Evolutionary conservation across 2,888 invertebrate species (phyloP).

Genomic region (Nowickia ferox): DNA sequence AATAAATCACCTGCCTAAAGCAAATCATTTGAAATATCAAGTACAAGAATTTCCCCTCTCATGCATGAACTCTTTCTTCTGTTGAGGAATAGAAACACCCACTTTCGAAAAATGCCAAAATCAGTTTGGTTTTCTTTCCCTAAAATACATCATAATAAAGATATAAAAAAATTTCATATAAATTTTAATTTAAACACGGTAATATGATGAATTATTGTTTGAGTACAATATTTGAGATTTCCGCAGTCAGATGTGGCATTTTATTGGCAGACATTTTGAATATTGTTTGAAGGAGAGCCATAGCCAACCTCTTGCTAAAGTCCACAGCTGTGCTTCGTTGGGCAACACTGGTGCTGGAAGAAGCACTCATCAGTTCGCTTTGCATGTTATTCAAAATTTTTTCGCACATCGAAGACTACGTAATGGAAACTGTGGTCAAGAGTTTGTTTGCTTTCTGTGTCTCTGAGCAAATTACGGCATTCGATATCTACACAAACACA

Average conservation of each 20-base stretch:
- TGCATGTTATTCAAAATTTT: too few relatives aligned
- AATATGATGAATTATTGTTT: slow-evolving; percentile 56
- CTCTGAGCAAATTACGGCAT: too few relatives aligned
- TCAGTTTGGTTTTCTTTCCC: background rate
- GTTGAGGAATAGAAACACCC: slow-evolving; percentile 13
- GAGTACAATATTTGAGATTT: slow-evolving; percentile 55
- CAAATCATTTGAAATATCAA: background rate
- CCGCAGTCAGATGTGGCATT: slow-evolving; percentile 13
- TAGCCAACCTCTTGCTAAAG: too few relatives aligned
- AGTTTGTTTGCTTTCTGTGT: too few relatives aligned
- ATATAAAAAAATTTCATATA: slow-evolving; percentile 39
- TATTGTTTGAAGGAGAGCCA: too few relatives aligned
- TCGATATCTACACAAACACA: too few relatives aligned
- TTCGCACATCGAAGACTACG: too few relatives aligned
- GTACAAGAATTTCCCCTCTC: background rate
- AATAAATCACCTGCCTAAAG: slow-evolving; percentile 22
- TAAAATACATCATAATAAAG: slow-evolving; percentile 1
- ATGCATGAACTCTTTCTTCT: slow-evolving; percentile 17
- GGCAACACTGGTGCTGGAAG: too few relatives aligned
- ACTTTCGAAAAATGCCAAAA: slow-evolving; percentile 3
- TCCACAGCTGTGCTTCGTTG: too few relatives aligned
- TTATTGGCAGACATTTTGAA: background rate
- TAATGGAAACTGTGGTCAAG: too few relatives aligned
- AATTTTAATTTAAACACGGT: slow-evolving; percentile 21
- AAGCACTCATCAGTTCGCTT: too few relatives aligned